Conservation (phyloP, 1,140 invertebrate genomes). For the Glossosoma conforme region DNA sequence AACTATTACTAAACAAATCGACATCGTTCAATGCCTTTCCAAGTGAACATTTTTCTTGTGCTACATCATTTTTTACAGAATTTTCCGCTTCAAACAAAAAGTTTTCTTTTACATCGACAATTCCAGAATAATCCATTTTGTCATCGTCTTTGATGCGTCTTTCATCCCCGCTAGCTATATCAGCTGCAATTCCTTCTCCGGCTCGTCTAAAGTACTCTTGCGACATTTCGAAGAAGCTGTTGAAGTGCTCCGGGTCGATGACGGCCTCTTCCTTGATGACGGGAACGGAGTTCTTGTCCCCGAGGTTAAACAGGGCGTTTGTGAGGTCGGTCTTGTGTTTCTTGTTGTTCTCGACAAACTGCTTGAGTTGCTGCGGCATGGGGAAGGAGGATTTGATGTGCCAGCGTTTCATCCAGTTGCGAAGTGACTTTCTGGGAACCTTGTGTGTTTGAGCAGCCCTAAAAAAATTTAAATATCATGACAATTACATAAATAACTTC, state of each 20-base stretch:
- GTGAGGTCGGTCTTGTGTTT: conserved; percentile 38
- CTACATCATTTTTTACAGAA: too few species aligned
- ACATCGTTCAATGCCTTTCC: too few species aligned
- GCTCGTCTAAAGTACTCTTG: conserved; percentile 4
- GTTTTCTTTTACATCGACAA: too few species aligned
- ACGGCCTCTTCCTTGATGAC: not conserved
- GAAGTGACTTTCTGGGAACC: conserved; percentile 48
- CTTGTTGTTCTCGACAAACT: conserved; percentile 50
- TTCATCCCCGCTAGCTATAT: conserved; percentile 3
- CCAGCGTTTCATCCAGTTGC: conserved; percentile 53
- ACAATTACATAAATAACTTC: too few species aligned
- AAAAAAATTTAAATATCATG: conserved; percentile 29
- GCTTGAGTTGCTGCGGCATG: conserved; percentile 49
- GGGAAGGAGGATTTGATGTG: conserved; percentile 52
- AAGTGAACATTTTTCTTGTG: too few species aligned
- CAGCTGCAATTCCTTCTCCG: not conserved
- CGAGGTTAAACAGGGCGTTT: conserved; percentile 13
- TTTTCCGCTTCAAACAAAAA: too few species aligned
- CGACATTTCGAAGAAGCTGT: conserved; percentile 11
- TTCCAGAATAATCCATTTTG: too few species aligned
- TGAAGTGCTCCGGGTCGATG: conserved; percentile 1
- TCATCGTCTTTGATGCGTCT: too few species aligned
- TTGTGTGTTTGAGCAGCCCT: conserved; percentile 52
- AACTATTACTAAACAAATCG: too few species aligned
- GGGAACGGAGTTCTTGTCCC: not conserved